phyloP scores from a whole-genome alignment of 2,113 vertebrate genomes.

The Indicator maculatus region DNA sequence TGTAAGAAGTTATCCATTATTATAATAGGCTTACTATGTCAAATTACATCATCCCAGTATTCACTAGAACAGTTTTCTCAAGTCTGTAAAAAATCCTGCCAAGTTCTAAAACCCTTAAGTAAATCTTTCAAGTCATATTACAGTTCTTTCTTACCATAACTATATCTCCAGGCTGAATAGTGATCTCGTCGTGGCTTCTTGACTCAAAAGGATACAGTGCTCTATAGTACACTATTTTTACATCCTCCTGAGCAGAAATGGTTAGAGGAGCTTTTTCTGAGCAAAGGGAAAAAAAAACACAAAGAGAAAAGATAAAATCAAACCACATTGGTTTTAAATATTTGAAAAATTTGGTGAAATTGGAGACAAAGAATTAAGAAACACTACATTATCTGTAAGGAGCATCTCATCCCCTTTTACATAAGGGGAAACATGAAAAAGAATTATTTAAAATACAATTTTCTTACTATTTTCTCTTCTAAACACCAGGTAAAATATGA shows the following conservation, averaged over 20 bases:
- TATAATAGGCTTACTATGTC: neutral
- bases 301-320: neutral
- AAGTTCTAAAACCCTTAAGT: neutral
- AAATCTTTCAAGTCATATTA: neutral
- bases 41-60: neutral
- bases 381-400: neutral
- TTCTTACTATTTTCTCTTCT: neutral
- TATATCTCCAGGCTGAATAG: conserved; percentile 92
- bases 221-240: conserved; percentile 95
- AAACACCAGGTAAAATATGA: neutral
- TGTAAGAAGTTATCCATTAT: neutral
- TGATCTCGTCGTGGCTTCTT: conserved; percentile 97
- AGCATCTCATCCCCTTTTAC: neutral
- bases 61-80: neutral
- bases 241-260: conserved; percentile 85
- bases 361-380: neutral
- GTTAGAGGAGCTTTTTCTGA: conserved; percentile 84
- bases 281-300: neutral
- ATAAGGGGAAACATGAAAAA: neutral
- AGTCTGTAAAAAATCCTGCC: neutral
- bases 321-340: neutral
- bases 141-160: conserved; percentile 87
- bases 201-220: conserved; percentile 96
- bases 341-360: neutral
- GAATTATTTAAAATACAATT: neutral